Evolutionary conservation across 92 coral and sea anemone genomes (phyloP).

Genomic region (Phenganax marumi): DNA sequence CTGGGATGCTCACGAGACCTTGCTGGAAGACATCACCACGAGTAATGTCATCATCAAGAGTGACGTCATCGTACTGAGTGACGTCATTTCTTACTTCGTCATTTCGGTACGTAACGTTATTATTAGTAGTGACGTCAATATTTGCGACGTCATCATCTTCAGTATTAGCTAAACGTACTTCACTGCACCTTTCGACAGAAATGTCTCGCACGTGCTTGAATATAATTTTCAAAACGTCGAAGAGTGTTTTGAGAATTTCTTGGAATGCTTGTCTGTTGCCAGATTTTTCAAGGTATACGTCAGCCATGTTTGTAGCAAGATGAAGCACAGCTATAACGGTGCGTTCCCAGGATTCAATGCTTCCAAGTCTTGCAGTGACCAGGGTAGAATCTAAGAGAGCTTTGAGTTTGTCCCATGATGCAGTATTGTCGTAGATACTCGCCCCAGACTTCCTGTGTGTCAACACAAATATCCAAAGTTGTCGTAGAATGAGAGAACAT

Average conservation of each 20-base stretch:
- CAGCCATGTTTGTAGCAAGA: constrained; percentile 7
- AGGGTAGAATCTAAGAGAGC: background rate
- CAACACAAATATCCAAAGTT: constrained; percentile 23
- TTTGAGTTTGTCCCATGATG: constrained; percentile 3
- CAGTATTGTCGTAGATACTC: background rate
- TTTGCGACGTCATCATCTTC: background rate
- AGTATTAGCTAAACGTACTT: background rate
- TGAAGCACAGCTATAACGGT: background rate
- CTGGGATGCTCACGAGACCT: background rate
- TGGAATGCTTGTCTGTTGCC: background rate
- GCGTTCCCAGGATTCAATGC: constrained; percentile 19
- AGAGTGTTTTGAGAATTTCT: constrained; percentile 4
- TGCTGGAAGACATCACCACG: background rate
- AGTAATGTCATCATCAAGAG: background rate
- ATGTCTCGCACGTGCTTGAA: background rate
- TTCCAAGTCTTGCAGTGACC: background rate
- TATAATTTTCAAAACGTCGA: background rate
- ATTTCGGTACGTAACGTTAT: background rate
- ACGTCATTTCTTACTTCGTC: background rate
- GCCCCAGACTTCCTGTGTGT: constrained; percentile 22
- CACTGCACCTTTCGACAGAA: background rate
- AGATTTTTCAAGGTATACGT: background rate
- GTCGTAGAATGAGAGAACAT: constrained; percentile 28
- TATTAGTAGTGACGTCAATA: background rate
- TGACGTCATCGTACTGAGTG: background rate